phyloP scores from a whole-genome alignment of 2,888 invertebrate genomes.

The Sicus ferrugineus region DNA sequence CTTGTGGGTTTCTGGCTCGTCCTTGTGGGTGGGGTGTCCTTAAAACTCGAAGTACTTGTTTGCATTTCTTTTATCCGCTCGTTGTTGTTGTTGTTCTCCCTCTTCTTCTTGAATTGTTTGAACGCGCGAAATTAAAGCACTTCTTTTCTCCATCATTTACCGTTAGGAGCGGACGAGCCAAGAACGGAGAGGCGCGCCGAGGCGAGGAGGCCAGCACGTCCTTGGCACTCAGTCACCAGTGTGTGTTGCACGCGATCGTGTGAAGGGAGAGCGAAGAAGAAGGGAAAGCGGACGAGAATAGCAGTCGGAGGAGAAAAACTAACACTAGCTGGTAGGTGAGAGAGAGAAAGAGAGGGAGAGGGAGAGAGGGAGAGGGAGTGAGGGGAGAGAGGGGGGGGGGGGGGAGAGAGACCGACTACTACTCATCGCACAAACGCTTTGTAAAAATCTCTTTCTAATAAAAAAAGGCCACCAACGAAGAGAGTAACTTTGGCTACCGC shows the following conservation, averaged over 20 bases:
- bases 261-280: neutral
- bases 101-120: slow-evolving; percentile 40
- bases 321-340: too few relatives aligned
- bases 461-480: neutral
- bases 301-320: too few relatives aligned
- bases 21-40: slow-evolving; percentile 10
- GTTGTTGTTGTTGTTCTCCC: too few relatives aligned
- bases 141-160: slow-evolving; percentile 12
- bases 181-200: slow-evolving; percentile 33
- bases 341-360: too few relatives aligned
- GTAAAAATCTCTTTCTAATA: neutral
- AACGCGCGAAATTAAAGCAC: slow-evolving; percentile 51
- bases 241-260: neutral
- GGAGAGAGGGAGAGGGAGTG: too few relatives aligned
- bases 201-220: slow-evolving; percentile 16
- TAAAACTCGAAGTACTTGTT: slow-evolving; percentile 4
- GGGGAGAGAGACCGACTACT: neutral
- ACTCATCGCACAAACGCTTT: neutral
- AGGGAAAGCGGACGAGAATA: neutral
- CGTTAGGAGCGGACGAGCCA: neutral
- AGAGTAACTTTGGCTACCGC: neutral
- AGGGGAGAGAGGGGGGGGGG: neutral
- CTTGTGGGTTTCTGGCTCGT: slow-evolving; percentile 29
- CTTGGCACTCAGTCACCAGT: neutral
- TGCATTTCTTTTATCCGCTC: slow-evolving; percentile 27